phyloP scores from a whole-genome alignment of 2,888 invertebrate species.

The Clostera curtula region DNA sequence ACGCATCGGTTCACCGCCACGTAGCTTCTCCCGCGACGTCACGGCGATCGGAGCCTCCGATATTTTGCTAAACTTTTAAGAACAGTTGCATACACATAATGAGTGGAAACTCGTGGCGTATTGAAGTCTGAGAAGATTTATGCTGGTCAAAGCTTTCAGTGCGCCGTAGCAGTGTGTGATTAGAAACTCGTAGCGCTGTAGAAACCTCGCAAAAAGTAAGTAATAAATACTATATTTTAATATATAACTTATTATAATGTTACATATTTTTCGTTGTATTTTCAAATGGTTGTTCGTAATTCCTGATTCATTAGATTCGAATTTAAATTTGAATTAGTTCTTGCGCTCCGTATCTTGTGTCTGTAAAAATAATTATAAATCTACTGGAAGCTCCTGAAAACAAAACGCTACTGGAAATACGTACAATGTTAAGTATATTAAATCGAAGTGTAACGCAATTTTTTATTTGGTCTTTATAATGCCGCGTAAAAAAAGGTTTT shows the following conservation, averaged over 20 bases:
- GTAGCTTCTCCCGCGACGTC: slow-evolving; percentile 40
- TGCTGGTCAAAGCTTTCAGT: slow-evolving; percentile 24
- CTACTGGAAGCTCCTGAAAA: too few species aligned
- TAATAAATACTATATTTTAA: slow-evolving; percentile 3
- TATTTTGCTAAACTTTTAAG: slow-evolving; percentile 6
- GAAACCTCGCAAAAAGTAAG: slow-evolving; percentile 47
- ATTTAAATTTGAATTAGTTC: too few species aligned
- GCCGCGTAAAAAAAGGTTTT: too few species aligned
- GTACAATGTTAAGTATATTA: too few species aligned
- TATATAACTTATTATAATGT: too few species aligned
- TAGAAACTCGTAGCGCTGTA: slow-evolving; percentile 31
- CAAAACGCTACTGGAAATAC: too few species aligned
- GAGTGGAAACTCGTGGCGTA: slow-evolving; percentile 16
- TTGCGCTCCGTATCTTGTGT: too few species aligned
- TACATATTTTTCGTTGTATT: too few species aligned
- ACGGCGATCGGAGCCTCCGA: slow-evolving; percentile 16
- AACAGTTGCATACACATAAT: slow-evolving; percentile 14
- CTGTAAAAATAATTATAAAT: neutral
- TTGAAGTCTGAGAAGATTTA: slow-evolving; percentile 15
- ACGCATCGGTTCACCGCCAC: slow-evolving; percentile 41
- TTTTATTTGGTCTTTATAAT: too few species aligned
- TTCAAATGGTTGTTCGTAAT: too few species aligned
- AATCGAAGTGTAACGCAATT: too few species aligned
- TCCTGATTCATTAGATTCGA: too few species aligned
- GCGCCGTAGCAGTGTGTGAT: slow-evolving; percentile 46